A percentile compares a stretch with the other conserved stretches of the same genome.
These are phyloP conservation scores for Petromus typicus DNA, from an alignment of 2,113 vertebrate species.

Conservation along the genomic window DNA sequence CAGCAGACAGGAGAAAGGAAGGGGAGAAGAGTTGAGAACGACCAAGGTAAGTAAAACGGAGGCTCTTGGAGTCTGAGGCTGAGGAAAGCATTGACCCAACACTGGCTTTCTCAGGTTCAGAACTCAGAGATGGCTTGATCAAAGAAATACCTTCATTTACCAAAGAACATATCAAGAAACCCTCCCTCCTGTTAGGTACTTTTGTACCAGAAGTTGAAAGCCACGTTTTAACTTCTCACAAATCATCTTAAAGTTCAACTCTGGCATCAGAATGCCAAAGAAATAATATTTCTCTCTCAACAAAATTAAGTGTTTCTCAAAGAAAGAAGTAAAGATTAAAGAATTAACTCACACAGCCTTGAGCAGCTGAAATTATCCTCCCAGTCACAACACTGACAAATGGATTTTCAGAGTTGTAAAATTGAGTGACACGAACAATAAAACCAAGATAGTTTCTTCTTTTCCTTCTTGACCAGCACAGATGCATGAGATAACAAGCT, in stretches of 20 bases:
- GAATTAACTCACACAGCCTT: constrained; percentile 20
- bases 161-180: constrained; percentile 23
- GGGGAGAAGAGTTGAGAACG: neutral
- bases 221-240: constrained; percentile 37
- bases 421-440: constrained; percentile 23
- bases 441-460: constrained; percentile 50
- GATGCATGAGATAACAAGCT: neutral
- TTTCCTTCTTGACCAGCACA: constrained; percentile 53
- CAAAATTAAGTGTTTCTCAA: constrained; percentile 1
- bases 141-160: neutral
- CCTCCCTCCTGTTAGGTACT: neutral
- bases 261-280: constrained; percentile 28
- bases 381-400: constrained; percentile 48
- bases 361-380: neutral
- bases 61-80: neutral
- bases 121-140: constrained; percentile 17
- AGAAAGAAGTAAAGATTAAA: neutral
- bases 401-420: constrained; percentile 56
- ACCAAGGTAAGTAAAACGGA: neutral
- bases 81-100: neutral
- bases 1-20: neutral
- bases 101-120: neutral
- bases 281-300: constrained; percentile 36
- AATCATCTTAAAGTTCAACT: constrained; percentile 46
- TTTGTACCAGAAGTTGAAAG: constrained; percentile 17